phyloP scores from a whole-genome alignment of 2,113 vertebrate species.

The Felis catus region DNA sequence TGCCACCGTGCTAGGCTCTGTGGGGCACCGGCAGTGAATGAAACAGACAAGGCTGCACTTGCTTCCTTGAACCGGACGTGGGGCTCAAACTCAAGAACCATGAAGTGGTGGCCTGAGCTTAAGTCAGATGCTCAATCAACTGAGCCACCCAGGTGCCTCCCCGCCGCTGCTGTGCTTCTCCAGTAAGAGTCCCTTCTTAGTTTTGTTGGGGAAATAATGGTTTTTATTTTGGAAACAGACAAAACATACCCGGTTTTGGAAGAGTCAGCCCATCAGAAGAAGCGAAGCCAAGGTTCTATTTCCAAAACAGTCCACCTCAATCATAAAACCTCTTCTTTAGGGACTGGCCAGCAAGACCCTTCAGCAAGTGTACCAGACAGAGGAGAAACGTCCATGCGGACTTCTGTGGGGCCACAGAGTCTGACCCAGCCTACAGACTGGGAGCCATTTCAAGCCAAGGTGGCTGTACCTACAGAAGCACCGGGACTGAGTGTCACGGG shows the following conservation, averaged over 20 bases:
- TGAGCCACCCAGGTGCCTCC: too few species aligned
- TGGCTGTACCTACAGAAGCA: not conserved
- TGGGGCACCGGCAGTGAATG: not conserved
- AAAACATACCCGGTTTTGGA: too few species aligned
- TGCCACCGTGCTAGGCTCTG: not conserved
- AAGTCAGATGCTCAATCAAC: too few species aligned
- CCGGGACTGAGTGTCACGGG: too few species aligned
- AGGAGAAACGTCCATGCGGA: not conserved
- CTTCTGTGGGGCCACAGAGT: not conserved
- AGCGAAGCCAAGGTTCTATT: not conserved
- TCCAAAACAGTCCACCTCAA: not conserved
- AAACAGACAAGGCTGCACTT: not conserved
- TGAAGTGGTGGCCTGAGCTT: too few species aligned
- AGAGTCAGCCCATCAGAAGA: not conserved
- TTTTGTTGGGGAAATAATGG: not conserved
- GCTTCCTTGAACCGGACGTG: not conserved
- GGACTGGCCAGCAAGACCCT: not conserved
- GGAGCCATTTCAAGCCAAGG: not conserved
- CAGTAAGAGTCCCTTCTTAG: too few species aligned
- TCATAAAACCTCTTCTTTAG: not conserved
- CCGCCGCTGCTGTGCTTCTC: too few species aligned
- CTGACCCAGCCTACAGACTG: not conserved
- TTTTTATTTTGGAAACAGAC: not conserved
- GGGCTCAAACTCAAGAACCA: not conserved
- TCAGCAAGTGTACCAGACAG: not conserved